Conservation (phyloP, 2,888 invertebrate genomes). For the Polietes domitor region DNA sequence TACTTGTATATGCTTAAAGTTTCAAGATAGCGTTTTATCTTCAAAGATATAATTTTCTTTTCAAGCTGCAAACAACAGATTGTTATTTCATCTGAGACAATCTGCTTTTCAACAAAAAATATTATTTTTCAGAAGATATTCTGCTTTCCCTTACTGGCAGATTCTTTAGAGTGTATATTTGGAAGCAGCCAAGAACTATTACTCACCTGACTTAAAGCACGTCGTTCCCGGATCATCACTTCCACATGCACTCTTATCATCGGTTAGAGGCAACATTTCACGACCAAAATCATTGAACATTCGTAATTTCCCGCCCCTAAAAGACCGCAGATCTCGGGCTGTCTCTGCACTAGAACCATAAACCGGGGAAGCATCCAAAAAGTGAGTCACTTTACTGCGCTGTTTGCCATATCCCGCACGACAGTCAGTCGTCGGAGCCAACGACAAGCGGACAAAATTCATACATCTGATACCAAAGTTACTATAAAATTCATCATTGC, state of each 20-base stretch:
- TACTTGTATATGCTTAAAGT: too few species aligned
- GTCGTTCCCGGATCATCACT: conserved; percentile 83
- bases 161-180: too few species aligned
- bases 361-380: conserved; percentile 87
- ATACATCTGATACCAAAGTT: conserved; percentile 85
- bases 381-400: conserved; percentile 86
- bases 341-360: conserved; percentile 87
- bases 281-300: conserved; percentile 86
- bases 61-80: too few species aligned
- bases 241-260: conserved; percentile 84
- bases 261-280: conserved; percentile 85
- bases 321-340: conserved; percentile 83
- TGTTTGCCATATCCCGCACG: conserved; percentile 87
- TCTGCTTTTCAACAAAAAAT: too few species aligned
- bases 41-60: too few species aligned
- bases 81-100: too few species aligned
- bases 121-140: too few species aligned
- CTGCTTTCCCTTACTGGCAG: too few species aligned
- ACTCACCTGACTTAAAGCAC: conserved; percentile 83
- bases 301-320: conserved; percentile 84
- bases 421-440: conserved; percentile 86
- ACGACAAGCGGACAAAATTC: conserved; percentile 87
- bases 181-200: too few species aligned
- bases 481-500: conserved; percentile 84
- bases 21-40: too few species aligned